These are phyloP conservation scores for Lithobates pipiens DNA, from an alignment of 2,797 vertebrate genomes.

Conservation along the genomic window DNA sequence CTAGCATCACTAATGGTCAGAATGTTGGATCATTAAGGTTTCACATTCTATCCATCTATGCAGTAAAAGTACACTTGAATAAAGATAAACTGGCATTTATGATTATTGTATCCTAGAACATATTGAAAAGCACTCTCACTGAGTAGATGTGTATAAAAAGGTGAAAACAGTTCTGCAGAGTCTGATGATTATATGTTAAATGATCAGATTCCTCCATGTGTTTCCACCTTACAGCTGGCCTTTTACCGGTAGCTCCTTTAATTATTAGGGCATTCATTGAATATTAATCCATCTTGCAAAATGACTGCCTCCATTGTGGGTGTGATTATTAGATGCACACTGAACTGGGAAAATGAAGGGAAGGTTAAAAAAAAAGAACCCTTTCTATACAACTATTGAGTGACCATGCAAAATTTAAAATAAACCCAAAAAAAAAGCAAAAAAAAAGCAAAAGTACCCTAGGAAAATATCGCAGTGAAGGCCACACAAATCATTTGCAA, in stretches of 20 bases:
- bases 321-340: slow-evolving; percentile 45
- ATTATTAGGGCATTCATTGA: neutral
- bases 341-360: slow-evolving; percentile 72
- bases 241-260: neutral
- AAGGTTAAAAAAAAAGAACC: slow-evolving; percentile 75
- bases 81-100: neutral
- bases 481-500: slow-evolving; percentile 80
- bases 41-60: neutral
- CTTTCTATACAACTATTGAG: slow-evolving; percentile 78
- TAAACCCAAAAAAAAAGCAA: slow-evolving; percentile 73
- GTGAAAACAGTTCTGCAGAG: too few species aligned
- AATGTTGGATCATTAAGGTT: neutral
- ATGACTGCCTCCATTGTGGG: slow-evolving; percentile 4
- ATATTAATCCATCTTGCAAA: slow-evolving; percentile 10
- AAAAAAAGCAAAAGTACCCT: slow-evolving; percentile 65
- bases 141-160: too few species aligned
- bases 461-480: slow-evolving; percentile 81
- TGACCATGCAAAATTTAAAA: slow-evolving; percentile 77
- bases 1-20: too few species aligned
- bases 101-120: too few species aligned
- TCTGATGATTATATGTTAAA: neutral
- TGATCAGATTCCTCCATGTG: neutral
- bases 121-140: too few species aligned
- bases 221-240: neutral
- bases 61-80: neutral